phyloP scores from a whole-genome alignment of 2,888 invertebrate species.

The Hirtodrosophila histrioides region DNA sequence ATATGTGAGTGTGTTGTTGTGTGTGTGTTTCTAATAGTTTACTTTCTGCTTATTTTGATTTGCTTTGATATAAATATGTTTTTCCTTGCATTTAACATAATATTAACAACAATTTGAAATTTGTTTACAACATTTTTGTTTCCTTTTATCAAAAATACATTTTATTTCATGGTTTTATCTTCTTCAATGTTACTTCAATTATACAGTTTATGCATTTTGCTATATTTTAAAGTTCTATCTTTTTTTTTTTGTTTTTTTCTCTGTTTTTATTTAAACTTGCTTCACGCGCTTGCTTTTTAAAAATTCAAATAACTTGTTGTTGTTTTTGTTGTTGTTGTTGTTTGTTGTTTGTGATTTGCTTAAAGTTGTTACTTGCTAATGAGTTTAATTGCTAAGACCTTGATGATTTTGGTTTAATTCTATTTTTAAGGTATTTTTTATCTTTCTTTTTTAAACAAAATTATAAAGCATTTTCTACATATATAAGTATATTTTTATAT shows the following conservation, averaged over 20 bases:
- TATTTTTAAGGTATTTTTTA: conserved; percentile 67
- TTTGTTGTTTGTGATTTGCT: conserved; percentile 21
- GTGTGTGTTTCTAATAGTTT: conserved; percentile 29
- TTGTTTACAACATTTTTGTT: conserved; percentile 33
- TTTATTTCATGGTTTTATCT: conserved; percentile 37
- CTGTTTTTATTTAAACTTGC: conserved; percentile 10
- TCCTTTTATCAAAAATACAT: conserved; percentile 69
- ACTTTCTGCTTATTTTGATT: conserved; percentile 13
- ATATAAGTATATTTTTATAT: conserved; percentile 11
- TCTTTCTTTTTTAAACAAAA: conserved; percentile 51
- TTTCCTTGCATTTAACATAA: conserved; percentile 27
- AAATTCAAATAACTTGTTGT: conserved; percentile 59
- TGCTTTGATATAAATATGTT: conserved; percentile 15
- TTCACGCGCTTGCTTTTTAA: conserved; percentile 29
- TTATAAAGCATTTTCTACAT: conserved; percentile 66
- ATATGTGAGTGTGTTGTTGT: conserved; percentile 28
- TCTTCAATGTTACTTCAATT: conserved; percentile 44
- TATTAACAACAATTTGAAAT: conserved; percentile 55
- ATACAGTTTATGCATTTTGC: conserved; percentile 22
- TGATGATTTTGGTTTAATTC: conserved; percentile 72
- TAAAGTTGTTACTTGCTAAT: conserved; percentile 51
- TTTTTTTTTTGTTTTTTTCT: conserved; percentile 1
- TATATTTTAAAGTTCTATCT: conserved; percentile 8
- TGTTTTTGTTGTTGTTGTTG: conserved; percentile 1
- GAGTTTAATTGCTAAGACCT: conserved; percentile 71